These are phyloP conservation scores for Chironomus tepperi DNA, from an alignment of 1,140 invertebrate genomes.

Conservation along the genomic window DNA sequence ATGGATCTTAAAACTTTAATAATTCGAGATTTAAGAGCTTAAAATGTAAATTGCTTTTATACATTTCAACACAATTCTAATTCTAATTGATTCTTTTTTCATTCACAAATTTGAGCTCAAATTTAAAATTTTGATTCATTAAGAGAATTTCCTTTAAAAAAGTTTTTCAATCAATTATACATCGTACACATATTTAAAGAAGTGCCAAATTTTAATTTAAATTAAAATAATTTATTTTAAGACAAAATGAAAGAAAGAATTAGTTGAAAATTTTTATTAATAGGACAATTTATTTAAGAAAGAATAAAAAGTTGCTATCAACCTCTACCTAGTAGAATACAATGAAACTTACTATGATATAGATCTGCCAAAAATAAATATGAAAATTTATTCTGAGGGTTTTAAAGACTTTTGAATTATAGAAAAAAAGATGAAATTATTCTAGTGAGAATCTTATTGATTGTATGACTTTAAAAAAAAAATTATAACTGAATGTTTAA, in stretches of 20 bases:
- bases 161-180: neutral
- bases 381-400: slow-evolving; percentile 28
- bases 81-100: slow-evolving; percentile 9
- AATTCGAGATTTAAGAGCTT: no score
- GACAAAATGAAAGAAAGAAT: no score
- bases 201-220: slow-evolving; percentile 29
- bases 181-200: slow-evolving; percentile 24
- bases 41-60: no score
- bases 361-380: slow-evolving; percentile 28
- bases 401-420: slow-evolving; percentile 13
- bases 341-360: slow-evolving; percentile 15
- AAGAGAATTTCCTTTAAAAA: neutral
- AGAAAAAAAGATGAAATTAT: no score
- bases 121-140: no score
- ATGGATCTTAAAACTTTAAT: no score
- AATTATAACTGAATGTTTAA: neutral
- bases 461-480: neutral
- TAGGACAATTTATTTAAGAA: neutral
- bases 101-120: neutral
- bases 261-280: neutral
- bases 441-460: neutral
- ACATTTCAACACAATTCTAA: neutral
- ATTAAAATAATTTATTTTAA: slow-evolving; percentile 20
- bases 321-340: neutral
- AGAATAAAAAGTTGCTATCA: no score